A percentile compares a stretch with the other conserved stretches of the same genome.
Evolutionary conservation across 2,113 vertebrate species (phyloP).

Genomic region (Hydrochoerus hydrochaeris): DNA sequence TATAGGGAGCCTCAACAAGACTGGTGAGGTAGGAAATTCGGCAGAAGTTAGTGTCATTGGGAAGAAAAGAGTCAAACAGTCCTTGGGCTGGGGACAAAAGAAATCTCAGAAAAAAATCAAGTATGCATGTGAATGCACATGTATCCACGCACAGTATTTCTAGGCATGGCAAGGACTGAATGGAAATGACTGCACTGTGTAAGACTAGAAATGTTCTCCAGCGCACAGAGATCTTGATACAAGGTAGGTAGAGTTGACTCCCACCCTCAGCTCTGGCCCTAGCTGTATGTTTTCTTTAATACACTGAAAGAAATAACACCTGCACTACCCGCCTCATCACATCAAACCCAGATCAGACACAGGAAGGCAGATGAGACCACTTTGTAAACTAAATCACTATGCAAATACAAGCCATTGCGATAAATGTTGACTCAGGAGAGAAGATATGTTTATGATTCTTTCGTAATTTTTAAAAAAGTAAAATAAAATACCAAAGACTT

Average conservation of each 20-base stretch:
- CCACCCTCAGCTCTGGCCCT: neutral
- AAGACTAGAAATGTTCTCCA: neutral
- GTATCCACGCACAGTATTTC: neutral
- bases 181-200: neutral
- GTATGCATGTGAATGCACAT: neutral
- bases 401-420: conserved; percentile 29
- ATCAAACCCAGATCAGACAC: neutral
- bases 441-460: conserved; percentile 55
- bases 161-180: neutral
- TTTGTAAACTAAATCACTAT: conserved; percentile 45
- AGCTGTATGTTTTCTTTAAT: neutral
- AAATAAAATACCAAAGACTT: conserved; percentile 59
- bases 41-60: neutral
- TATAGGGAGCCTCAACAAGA: neutral
- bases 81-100: neutral
- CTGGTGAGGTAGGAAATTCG: neutral
- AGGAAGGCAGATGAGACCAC: neutral
- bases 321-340: neutral
- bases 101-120: neutral
- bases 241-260: neutral
- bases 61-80: conserved; percentile 7
- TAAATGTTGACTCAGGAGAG: conserved; percentile 42
- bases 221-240: neutral
- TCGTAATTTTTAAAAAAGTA: conserved; percentile 54
- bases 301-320: conserved; percentile 17